These are phyloP conservation scores for Pollenia angustigena DNA, from an alignment of 2,888 invertebrate genomes.

Conservation along the genomic window DNA sequence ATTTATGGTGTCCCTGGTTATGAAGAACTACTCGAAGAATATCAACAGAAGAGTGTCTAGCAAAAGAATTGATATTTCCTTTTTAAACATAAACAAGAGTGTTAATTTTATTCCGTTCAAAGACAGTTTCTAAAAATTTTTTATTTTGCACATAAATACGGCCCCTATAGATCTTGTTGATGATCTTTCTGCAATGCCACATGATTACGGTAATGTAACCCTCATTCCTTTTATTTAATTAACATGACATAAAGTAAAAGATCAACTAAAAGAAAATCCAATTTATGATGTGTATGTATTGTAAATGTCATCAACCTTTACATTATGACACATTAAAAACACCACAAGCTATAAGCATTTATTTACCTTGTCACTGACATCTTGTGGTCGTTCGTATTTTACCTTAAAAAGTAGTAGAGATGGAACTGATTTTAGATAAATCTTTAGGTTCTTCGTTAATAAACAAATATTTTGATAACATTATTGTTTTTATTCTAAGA, in stretches of 20 bases:
- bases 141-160: too few relatives aligned
- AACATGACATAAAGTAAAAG: slow-evolving; percentile 51
- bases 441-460: slow-evolving; percentile 34
- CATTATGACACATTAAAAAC: slow-evolving; percentile 59
- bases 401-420: not conserved
- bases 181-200: slow-evolving; percentile 44
- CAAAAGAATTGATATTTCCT: too few relatives aligned
- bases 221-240: slow-evolving; percentile 5
- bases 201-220: slow-evolving; percentile 34
- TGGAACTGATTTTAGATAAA: slow-evolving; percentile 27
- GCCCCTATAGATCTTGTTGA: too few relatives aligned
- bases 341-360: not conserved
- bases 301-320: slow-evolving; percentile 61
- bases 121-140: too few relatives aligned
- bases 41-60: too few relatives aligned
- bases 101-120: too few relatives aligned
- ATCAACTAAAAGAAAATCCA: slow-evolving; percentile 11
- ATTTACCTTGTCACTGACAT: not conserved
- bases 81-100: too few relatives aligned
- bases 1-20: too few relatives aligned
- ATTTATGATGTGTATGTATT: not conserved
- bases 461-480: slow-evolving; percentile 51
- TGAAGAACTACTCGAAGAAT: too few relatives aligned
- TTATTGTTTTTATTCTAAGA: slow-evolving; percentile 22
- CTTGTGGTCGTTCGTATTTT: not conserved